phyloP scores from a whole-genome alignment of 2,888 invertebrate genomes.

The Hermodice carunculata region DNA sequence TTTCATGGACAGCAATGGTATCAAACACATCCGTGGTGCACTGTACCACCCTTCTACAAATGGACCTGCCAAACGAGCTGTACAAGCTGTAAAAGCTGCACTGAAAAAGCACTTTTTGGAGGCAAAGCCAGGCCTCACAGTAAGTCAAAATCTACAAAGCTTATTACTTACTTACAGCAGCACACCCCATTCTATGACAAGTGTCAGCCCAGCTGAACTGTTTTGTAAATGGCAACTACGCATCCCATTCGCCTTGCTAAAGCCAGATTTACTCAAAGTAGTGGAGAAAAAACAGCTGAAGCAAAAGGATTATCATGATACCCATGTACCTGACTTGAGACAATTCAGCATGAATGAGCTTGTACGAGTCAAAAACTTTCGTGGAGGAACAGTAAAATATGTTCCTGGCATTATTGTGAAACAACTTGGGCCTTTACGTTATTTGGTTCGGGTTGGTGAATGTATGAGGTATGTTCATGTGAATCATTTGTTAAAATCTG shows the following conservation, averaged over 20 bases:
- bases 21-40: neutral
- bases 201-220: neutral
- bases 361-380: neutral
- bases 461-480: neutral
- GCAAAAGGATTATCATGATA: no score
- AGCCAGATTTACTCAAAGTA: no score
- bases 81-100: neutral
- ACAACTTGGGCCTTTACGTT: neutral
- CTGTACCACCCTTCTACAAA: constrained; percentile 3
- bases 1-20: neutral
- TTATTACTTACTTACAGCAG: neutral
- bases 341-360: no score
- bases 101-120: neutral
- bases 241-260: no score
- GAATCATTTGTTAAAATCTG: no score
- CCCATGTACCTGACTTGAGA: no score
- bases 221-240: no score
- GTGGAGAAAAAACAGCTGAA: no score
- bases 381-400: constrained; percentile 4
- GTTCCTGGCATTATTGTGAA: neutral
- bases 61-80: neutral
- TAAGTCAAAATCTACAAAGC: no score
- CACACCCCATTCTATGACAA: constrained; percentile 1
- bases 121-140: neutral
- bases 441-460: neutral